A percentile compares a stretch with the other conserved stretches of the same genome.
Evolutionary conservation across 2,797 vertebrate genomes (phyloP).

Genomic region (Microcaecilia unicolor): DNA sequence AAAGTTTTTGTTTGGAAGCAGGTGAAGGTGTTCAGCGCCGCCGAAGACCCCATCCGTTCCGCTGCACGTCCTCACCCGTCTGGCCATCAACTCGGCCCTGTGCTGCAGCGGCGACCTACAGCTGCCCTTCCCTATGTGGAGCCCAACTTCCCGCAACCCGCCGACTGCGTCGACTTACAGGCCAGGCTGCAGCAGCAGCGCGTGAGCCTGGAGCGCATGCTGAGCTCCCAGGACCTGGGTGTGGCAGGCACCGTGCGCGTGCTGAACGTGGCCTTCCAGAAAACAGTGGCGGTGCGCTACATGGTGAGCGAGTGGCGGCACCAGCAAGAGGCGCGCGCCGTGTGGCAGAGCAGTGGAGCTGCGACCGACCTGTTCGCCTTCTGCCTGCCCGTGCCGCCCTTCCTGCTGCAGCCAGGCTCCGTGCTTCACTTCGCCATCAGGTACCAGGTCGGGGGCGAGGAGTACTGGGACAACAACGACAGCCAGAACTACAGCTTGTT

Average conservation of each 20-base stretch:
- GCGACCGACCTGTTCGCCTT: slow-evolving; percentile 74
- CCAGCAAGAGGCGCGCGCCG: slow-evolving; percentile 52
- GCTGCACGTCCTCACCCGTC: slow-evolving; percentile 74
- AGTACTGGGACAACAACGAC: slow-evolving; percentile 86
- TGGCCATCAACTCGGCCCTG: slow-evolving; percentile 76
- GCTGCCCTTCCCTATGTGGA: slow-evolving; percentile 63
- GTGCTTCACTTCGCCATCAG: slow-evolving; percentile 76
- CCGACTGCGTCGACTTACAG: slow-evolving; percentile 53
- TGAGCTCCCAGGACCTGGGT: slow-evolving; percentile 75
- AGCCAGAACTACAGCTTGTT: slow-evolving; percentile 79
- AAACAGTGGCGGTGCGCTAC: slow-evolving; percentile 71
- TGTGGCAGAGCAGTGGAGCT: slow-evolving; percentile 52
- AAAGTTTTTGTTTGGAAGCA: no score
- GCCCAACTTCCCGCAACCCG: slow-evolving; percentile 72
- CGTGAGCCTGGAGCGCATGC: slow-evolving; percentile 74
- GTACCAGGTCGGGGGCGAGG: slow-evolving; percentile 57
- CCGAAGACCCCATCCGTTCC: slow-evolving; percentile 77
- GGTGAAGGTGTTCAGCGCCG: slow-evolving; percentile 74
- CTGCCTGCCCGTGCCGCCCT: slow-evolving; percentile 75
- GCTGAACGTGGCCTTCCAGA: slow-evolving; percentile 78
- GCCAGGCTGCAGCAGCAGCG: slow-evolving; percentile 50
- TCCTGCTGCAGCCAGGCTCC: slow-evolving; percentile 70
- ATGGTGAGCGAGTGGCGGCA: slow-evolving; percentile 82
- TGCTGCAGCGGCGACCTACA: slow-evolving; percentile 57
- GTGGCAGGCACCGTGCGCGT: slow-evolving; percentile 76